Evolutionary conservation across 2,113 vertebrate genomes (phyloP).

Genomic region (Australoheros scitulus): DNA sequence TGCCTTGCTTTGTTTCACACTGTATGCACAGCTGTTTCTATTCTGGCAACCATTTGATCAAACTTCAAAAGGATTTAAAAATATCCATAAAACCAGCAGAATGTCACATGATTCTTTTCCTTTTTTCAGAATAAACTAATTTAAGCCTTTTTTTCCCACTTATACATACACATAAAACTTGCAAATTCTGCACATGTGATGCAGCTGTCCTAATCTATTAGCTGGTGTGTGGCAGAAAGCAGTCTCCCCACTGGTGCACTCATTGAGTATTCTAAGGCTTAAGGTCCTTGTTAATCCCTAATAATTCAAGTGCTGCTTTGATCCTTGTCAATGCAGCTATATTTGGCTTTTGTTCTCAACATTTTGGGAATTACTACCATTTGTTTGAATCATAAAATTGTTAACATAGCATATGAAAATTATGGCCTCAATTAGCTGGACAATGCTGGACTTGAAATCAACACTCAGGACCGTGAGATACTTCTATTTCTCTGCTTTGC

Average conservation of each 20-base stretch:
- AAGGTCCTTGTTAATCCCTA: background rate
- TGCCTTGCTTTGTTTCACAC: no score
- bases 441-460: background rate
- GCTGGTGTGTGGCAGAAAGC: background rate
- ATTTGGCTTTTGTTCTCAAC: background rate
- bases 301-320: background rate
- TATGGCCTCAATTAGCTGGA: background rate
- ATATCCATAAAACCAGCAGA: background rate
- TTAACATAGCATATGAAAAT: background rate
- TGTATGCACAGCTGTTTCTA: no score
- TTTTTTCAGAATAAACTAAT: no score
- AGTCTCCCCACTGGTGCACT: background rate
- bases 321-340: background rate
- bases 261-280: background rate
- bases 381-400: background rate
- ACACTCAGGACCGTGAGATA: background rate
- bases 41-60: background rate
- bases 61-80: background rate
- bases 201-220: background rate
- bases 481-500: constrained; percentile 7
- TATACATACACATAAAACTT: background rate
- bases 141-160: background rate
- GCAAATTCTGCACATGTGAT: background rate
- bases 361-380: background rate
- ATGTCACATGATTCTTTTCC: no score